Evolutionary conservation across 2,888 invertebrate species (phyloP).

Genomic region (Cepaea hortensis): DNA sequence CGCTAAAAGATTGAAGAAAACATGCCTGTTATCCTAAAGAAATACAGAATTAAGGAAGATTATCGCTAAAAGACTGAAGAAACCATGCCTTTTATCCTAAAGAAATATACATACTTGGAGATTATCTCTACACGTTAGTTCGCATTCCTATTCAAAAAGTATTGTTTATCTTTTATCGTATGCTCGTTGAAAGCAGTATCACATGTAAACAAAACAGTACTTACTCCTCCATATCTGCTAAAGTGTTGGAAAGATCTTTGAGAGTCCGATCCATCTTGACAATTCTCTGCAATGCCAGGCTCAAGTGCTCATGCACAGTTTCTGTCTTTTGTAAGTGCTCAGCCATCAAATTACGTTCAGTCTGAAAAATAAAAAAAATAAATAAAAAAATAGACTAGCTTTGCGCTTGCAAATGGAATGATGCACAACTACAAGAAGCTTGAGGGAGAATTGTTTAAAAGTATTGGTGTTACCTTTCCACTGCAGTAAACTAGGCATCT

Average conservation of each 20-base stretch:
- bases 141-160: no score
- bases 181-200: background rate
- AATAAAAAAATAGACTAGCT: background rate
- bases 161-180: background rate
- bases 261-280: background rate
- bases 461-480: no score
- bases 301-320: constrained; percentile 57
- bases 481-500: no score
- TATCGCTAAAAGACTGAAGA: no score
- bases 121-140: no score
- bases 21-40: no score
- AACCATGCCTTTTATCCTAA: background rate
- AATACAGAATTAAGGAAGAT: no score
- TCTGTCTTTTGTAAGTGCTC: constrained; percentile 56
- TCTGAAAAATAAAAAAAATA: constrained; percentile 52
- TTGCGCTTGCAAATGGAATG: no score
- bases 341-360: constrained; percentile 58
- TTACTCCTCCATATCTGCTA: background rate
- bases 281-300: constrained; percentile 46
- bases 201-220: background rate
- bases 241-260: background rate
- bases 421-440: no score
- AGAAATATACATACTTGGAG: background rate
- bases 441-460: no score
- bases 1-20: no score